Conservation (phyloP, 2,113 vertebrate genomes). For the Narcine bancroftii region DNA sequence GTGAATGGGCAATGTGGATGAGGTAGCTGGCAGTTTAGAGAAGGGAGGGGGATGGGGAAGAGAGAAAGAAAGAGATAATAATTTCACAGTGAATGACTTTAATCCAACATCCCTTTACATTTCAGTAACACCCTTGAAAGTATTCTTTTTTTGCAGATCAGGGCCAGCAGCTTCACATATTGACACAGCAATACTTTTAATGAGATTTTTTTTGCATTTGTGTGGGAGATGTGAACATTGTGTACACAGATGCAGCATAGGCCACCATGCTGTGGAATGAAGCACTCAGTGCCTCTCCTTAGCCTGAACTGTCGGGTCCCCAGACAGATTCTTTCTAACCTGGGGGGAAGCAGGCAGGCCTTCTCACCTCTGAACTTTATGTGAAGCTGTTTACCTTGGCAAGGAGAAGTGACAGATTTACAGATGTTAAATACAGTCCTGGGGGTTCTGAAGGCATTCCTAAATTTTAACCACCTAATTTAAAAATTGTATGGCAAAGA, state of each 20-base stretch:
- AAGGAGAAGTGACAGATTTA: slow-evolving; percentile 91
- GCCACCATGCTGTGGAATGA: slow-evolving; percentile 48
- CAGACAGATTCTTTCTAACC: slow-evolving; percentile 78
- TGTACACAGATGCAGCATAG: slow-evolving; percentile 75
- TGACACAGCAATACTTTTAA: slow-evolving; percentile 76
- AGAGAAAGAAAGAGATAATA: slow-evolving; percentile 42
- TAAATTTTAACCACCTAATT: slow-evolving; percentile 59
- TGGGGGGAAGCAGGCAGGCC: slow-evolving; percentile 85
- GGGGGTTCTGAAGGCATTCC: slow-evolving; percentile 61
- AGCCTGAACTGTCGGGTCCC: slow-evolving; percentile 70
- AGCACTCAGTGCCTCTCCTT: slow-evolving; percentile 52
- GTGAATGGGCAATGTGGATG: slow-evolving; percentile 38
- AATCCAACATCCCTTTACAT: slow-evolving; percentile 45
- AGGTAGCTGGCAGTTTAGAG: slow-evolving; percentile 47
- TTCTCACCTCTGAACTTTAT: slow-evolving; percentile 94
- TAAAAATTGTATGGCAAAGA: slow-evolving; percentile 45
- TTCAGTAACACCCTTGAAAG: background rate
- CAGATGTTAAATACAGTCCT: slow-evolving; percentile 98
- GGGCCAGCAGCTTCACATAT: slow-evolving; percentile 60
- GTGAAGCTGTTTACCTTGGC: slow-evolving; percentile 98
- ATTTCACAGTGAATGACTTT: slow-evolving; percentile 50
- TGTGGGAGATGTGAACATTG: slow-evolving; percentile 69
- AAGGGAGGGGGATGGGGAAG: slow-evolving; percentile 41
- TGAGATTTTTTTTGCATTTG: slow-evolving; percentile 68
- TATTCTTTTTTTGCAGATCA: slow-evolving; percentile 66